phyloP scores from a whole-genome alignment of 2,888 invertebrate genomes.

The Synergus itoensis region DNA sequence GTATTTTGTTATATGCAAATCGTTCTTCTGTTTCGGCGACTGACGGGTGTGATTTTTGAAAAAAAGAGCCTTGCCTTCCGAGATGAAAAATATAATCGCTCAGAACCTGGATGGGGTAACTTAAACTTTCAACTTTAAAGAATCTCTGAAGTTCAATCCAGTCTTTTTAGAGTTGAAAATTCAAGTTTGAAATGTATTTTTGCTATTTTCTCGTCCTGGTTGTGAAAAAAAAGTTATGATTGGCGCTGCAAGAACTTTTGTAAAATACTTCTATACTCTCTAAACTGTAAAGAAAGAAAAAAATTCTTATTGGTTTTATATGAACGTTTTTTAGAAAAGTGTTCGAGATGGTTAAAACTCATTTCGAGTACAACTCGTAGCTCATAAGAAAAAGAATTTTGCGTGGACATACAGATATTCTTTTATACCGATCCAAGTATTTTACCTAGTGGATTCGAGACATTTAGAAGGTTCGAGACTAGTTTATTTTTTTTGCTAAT shows the following conservation, averaged over 20 bases:
- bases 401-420: constrained; percentile 13
- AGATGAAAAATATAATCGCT: constrained; percentile 10
- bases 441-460: constrained; percentile 23
- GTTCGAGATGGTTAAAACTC: constrained; percentile 11
- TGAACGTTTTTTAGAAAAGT: constrained; percentile 35
- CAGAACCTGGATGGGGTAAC: background rate
- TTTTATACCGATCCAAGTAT: constrained; percentile 36
- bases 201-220: constrained; percentile 21
- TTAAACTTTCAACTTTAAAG: constrained; percentile 26
- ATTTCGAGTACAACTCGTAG: constrained; percentile 15
- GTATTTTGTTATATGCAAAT: constrained; percentile 29
- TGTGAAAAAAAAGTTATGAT: constrained; percentile 31
- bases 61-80: constrained; percentile 20
- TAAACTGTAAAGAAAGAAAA: constrained; percentile 16
- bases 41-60: constrained; percentile 20
- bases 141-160: constrained; percentile 38
- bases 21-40: constrained; percentile 6
- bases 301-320: constrained; percentile 42
- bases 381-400: constrained; percentile 23
- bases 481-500: background rate
- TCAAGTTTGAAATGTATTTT: background rate
- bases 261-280: constrained; percentile 40
- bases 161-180: background rate
- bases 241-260: constrained; percentile 52
- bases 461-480: background rate